Conservation (phyloP, 1,140 invertebrate genomes). For the Holotrichia oblita region DNA sequence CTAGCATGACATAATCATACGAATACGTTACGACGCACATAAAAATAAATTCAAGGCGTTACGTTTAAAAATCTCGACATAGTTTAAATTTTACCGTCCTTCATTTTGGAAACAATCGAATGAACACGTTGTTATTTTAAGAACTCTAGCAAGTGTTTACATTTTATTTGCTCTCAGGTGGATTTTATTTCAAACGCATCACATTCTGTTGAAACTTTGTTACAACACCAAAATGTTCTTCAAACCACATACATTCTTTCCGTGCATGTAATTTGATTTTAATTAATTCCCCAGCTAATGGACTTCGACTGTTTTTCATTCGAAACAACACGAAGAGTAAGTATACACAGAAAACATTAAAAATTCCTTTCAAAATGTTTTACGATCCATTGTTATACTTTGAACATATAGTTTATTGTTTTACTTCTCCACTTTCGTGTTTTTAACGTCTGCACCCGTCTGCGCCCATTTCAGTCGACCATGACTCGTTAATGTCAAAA, state of each 20-base stretch:
- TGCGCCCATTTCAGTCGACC: constrained; percentile 18
- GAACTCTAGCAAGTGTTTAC: too few species aligned
- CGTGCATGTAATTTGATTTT: neutral
- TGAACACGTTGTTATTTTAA: too few species aligned
- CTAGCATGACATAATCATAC: too few species aligned
- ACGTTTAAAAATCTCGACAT: too few species aligned
- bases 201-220: neutral
- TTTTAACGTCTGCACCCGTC: constrained; percentile 10
- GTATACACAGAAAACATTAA: constrained; percentile 23
- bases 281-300: constrained; percentile 13
- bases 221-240: neutral
- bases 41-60: too few species aligned
- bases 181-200: neutral
- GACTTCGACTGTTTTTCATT: constrained; percentile 15
- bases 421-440: constrained; percentile 14
- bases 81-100: too few species aligned
- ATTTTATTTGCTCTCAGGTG: too few species aligned
- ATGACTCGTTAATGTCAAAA: constrained; percentile 35
- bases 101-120: too few species aligned
- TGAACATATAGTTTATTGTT: constrained; percentile 30
- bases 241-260: neutral
- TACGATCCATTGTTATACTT: constrained; percentile 36
- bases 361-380: constrained; percentile 32
- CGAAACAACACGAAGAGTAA: neutral
- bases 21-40: too few species aligned